Evolutionary conservation across 2,888 invertebrate genomes (phyloP).

Genomic region (Altica lythri): DNA sequence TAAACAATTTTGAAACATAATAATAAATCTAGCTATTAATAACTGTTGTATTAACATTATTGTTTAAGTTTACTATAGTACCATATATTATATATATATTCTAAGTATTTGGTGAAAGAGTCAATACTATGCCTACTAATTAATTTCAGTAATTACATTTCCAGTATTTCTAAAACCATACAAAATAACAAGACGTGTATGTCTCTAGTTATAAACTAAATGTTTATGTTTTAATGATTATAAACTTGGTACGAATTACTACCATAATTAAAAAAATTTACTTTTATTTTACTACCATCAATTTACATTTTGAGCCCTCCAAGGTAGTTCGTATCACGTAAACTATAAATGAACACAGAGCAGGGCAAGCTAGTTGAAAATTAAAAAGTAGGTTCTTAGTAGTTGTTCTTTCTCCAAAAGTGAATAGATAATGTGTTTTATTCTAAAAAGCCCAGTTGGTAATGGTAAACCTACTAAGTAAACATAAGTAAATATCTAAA

Average conservation of each 20-base stretch:
- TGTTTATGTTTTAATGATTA: constrained; percentile 9
- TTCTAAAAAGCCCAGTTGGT: not conserved
- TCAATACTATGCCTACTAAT: no score
- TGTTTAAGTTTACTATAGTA: no score
- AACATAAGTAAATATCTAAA: no score
- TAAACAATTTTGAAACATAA: no score
- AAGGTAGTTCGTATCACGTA: constrained; percentile 32
- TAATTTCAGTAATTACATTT: no score
- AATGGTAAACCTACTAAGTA: no score
- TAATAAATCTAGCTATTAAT: no score
- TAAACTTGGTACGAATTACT: constrained; percentile 30
- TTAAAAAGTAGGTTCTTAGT: not conserved
- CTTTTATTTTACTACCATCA: constrained; percentile 6
- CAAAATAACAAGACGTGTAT: constrained; percentile 1
- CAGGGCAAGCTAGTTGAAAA: constrained; percentile 1
- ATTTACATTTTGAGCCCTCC: constrained; percentile 39
- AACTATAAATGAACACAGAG: not conserved
- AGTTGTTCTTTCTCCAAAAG: constrained; percentile 9
- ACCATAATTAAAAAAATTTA: not conserved
- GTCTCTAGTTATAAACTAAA: constrained; percentile 4
- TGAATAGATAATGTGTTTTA: constrained; percentile 13
- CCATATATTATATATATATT: no score
- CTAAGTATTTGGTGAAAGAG: no score
- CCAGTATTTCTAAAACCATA: no score
- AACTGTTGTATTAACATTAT: no score